phyloP scores from a whole-genome alignment of 2,797 vertebrate species.

The Artibeus jamaicensis region DNA sequence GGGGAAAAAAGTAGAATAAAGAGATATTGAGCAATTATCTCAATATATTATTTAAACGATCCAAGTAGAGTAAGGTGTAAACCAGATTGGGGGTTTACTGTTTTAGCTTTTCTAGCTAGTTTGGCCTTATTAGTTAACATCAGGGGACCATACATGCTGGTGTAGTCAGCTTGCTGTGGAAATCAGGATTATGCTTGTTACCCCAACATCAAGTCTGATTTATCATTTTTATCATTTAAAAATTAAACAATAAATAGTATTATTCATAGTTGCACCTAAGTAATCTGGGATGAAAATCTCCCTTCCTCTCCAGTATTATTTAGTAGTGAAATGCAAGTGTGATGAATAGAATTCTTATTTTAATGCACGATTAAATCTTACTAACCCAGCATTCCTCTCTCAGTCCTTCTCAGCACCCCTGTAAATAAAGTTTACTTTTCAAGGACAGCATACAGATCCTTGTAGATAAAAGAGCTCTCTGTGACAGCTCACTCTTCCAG shows the following conservation, averaged over 20 bases:
- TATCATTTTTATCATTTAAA: background rate
- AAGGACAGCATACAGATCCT: background rate
- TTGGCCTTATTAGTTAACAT: background rate
- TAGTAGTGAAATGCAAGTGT: background rate
- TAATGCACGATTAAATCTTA: background rate
- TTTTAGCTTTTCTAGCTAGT: background rate
- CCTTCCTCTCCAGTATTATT: background rate
- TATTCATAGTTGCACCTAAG: background rate
- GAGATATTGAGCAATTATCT: background rate
- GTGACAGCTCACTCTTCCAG: background rate
- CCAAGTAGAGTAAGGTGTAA: background rate
- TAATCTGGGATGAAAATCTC: background rate
- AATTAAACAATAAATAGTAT: background rate
- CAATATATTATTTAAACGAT: background rate
- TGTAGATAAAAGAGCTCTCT: background rate
- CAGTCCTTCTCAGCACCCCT: background rate
- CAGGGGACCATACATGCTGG: background rate
- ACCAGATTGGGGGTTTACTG: background rate
- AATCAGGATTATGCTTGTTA: background rate
- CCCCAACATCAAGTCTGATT: background rate
- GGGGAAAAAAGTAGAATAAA: background rate
- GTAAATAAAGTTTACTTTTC: background rate
- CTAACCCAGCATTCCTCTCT: background rate
- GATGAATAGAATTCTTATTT: background rate
- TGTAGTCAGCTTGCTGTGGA: background rate